Evolutionary conservation across 2,888 invertebrate genomes (phyloP).

Genomic region (Drosophila yooni): DNA sequence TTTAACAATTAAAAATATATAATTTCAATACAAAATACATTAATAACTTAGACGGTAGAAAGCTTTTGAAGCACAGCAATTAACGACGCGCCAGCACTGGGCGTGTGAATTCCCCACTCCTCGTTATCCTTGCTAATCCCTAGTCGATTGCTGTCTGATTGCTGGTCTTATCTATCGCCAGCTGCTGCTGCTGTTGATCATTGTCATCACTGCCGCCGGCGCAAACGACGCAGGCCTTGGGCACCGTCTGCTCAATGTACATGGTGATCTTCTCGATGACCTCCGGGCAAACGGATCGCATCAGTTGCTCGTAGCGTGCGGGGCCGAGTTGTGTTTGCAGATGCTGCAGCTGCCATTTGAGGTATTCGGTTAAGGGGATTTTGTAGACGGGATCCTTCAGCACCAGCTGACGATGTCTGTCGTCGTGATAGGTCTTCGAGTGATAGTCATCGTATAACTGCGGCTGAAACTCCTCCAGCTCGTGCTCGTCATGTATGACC

Average conservation of each 20-base stretch:
- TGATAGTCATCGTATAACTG: constrained; percentile 86
- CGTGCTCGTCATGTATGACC: constrained; percentile 84
- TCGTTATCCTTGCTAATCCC: constrained; percentile 10
- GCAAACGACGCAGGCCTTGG: constrained; percentile 74
- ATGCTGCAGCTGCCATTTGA: constrained; percentile 89
- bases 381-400: constrained; percentile 92
- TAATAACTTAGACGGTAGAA: constrained; percentile 75
- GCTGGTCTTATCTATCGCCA: constrained; percentile 19
- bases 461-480: constrained; percentile 81
- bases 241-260: constrained; percentile 78
- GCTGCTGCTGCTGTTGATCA: constrained; percentile 22
- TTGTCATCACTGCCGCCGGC: constrained; percentile 53
- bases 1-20: constrained; percentile 79
- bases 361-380: constrained; percentile 90
- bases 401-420: constrained; percentile 88
- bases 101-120: constrained; percentile 5
- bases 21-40: constrained; percentile 80
- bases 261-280: constrained; percentile 88
- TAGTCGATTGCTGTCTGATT: constrained; percentile 39
- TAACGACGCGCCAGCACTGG: constrained; percentile 31
- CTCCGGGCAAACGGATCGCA: constrained; percentile 90
- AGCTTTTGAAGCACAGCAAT: constrained; percentile 78
- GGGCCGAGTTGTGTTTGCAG: constrained; percentile 91
- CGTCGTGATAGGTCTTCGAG: constrained; percentile 89
- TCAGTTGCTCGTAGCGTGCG: constrained; percentile 90